Evolutionary conservation across 2,888 invertebrate species (phyloP), one percentile per base, ranked within the genome.

Genomic region (Phorcus lineatus): DNA sequence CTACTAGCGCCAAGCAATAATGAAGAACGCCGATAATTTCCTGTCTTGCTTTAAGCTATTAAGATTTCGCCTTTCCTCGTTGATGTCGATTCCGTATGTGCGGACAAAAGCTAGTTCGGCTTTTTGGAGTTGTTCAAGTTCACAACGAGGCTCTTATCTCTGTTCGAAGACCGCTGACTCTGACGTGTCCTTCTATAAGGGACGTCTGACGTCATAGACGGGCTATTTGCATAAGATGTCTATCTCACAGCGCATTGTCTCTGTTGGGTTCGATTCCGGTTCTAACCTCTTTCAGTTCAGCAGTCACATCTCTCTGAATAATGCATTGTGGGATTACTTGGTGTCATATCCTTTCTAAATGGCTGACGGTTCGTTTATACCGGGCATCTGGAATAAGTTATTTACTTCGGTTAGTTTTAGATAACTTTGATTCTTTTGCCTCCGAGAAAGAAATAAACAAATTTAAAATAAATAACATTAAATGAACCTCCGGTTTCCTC

Each of bases 11-110:
- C 70, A 70, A 70, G 16, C 17, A 70, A 19, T 70, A 36, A 31
- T 70, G 40, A 28, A 62, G 62, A 62, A 28, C 31, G 70, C 36
- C 67, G 36, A 31, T 70, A 70, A 70, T 70, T 70, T 70, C 70
- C 70, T 70, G 70, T 70, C 24, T 36, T 70, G 70, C 70, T 70
- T 70, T 17, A 70, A 70, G 70, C 70, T 36, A 70, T 70, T 70
- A 70, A 70, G 62, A 62, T 62, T 62, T 62, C 62, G 62, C 24
- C 24, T 28, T 36, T 11, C 70, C 36, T 70, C 70, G n/a, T 70
- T 36, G 70, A 70, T 31, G 70, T 70, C 70, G 70, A 11, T 36
- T 70, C 70, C 70, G 40, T 70, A 31, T 70, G 70, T 70, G 31
- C 62, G 40, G 70, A 70, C 36, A 70, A 40, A 40, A 62, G 62